phyloP scores from a whole-genome alignment of 2,797 vertebrate species.

The Catharus ustulatus region DNA sequence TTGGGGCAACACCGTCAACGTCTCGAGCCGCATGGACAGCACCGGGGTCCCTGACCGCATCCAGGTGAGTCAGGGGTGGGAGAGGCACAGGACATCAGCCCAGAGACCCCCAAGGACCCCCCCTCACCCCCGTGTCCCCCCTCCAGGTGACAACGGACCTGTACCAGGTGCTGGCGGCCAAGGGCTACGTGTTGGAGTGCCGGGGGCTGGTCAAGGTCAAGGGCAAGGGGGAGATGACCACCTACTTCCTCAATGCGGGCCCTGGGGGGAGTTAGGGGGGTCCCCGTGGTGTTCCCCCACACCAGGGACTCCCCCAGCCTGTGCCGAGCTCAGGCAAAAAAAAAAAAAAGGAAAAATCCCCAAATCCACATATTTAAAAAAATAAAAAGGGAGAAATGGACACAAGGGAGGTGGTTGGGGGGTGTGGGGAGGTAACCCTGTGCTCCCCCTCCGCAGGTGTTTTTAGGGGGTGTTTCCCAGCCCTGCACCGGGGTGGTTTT shows the following conservation, averaged over 20 bases:
- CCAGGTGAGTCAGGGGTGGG: conserved; percentile 59
- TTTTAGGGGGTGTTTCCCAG: background rate
- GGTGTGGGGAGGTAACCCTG: background rate
- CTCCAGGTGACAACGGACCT: conserved; percentile 91
- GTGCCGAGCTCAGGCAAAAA: background rate
- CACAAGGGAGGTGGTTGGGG: background rate
- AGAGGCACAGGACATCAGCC: background rate
- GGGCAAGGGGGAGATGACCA: conserved; percentile 97
- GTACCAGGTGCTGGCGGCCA: conserved; percentile 88
- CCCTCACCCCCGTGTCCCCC: background rate
- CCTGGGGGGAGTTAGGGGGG: conserved; percentile 85
- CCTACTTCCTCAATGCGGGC: conserved; percentile 93
- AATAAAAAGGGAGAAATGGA: background rate
- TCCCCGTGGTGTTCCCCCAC: background rate
- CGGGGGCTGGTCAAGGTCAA: conserved; percentile 95
- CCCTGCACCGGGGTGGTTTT: background rate
- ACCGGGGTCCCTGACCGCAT: conserved; percentile 80
- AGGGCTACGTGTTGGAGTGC: conserved; percentile 91
- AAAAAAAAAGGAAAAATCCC: background rate
- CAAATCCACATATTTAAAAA: background rate
- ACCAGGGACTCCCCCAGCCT: background rate
- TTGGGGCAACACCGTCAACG: conserved; percentile 93
- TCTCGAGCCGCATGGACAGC: conserved; percentile 83
- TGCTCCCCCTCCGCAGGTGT: background rate
- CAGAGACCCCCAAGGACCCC: background rate